Conservation (phyloP, 92 coral and sea anemone genomes). For the Muricea muricata region DNA sequence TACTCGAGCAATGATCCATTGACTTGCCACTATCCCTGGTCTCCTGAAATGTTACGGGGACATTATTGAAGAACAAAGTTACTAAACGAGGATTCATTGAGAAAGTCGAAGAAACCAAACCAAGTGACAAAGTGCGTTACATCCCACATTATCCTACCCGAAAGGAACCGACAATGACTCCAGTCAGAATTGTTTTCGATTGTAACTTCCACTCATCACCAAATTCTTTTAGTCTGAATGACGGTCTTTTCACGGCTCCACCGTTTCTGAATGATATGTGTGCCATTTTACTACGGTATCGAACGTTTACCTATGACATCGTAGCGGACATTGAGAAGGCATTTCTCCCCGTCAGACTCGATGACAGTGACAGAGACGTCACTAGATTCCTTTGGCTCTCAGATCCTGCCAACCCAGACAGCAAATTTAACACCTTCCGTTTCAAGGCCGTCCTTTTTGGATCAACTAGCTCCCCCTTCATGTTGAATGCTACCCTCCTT, state of each 20-base stretch:
- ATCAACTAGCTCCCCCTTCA: slow-evolving; percentile 61
- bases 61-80: background rate
- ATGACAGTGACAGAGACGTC: slow-evolving; percentile 55
- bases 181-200: slow-evolving; percentile 7
- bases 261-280: slow-evolving; percentile 22
- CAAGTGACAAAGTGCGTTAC: background rate
- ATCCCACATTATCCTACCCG: slow-evolving; percentile 18
- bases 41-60: background rate
- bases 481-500: slow-evolving; percentile 52
- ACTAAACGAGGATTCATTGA: slow-evolving; percentile 20
- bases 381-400: slow-evolving; percentile 64
- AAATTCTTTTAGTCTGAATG: background rate
- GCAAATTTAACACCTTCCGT: slow-evolving; percentile 47
- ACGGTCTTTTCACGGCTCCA: background rate
- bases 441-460: slow-evolving; percentile 56
- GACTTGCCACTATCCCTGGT: slow-evolving; percentile 16
- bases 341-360: slow-evolving; percentile 53
- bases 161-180: slow-evolving; percentile 6
- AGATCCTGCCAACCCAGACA: slow-evolving; percentile 53
- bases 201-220: background rate
- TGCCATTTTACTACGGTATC: background rate
- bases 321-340: slow-evolving; percentile 68
- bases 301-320: slow-evolving; percentile 19
- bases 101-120: background rate
- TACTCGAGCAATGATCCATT: slow-evolving; percentile 54